These are phyloP conservation scores for Nesometra sesokonis DNA, from an alignment of 35 echinoderm and acorn worm genomes.

Conservation along the genomic window DNA sequence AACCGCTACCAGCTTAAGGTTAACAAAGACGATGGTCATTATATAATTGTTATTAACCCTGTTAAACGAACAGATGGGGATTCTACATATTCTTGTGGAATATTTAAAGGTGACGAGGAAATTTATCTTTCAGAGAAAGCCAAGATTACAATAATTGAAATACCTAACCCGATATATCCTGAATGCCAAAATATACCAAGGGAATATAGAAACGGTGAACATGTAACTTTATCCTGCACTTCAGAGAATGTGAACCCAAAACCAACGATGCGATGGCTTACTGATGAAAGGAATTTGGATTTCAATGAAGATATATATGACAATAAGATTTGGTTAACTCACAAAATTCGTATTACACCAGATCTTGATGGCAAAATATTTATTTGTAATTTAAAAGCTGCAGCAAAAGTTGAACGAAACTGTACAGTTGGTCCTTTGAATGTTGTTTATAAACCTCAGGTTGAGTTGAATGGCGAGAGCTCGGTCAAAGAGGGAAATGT, in stretches of 20 bases:
- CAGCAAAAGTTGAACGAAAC: neutral
- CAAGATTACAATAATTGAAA: neutral
- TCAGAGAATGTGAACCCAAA: neutral
- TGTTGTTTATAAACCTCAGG: neutral
- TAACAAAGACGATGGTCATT: neutral
- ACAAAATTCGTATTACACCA: neutral
- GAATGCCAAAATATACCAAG: neutral
- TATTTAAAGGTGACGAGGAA: neutral
- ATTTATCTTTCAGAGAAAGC: neutral
- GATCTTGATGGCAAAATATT: neutral
- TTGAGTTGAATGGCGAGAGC: neutral
- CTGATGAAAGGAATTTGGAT: neutral
- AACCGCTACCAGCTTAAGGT: neutral
- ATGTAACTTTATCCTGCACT: neutral
- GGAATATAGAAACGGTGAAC: neutral
- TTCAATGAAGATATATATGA: neutral
- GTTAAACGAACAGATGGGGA: neutral
- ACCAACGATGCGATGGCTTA: neutral
- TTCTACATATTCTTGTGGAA: neutral
- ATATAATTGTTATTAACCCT: neutral
- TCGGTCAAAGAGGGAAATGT: neutral
- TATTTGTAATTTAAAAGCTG: neutral
- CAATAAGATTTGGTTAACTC: neutral
- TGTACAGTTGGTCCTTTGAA: neutral
- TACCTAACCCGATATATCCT: neutral